These are phyloP conservation scores for Polypedilum pembai DNA, from an alignment of 1,140 invertebrate species.

Conservation along the genomic window DNA sequence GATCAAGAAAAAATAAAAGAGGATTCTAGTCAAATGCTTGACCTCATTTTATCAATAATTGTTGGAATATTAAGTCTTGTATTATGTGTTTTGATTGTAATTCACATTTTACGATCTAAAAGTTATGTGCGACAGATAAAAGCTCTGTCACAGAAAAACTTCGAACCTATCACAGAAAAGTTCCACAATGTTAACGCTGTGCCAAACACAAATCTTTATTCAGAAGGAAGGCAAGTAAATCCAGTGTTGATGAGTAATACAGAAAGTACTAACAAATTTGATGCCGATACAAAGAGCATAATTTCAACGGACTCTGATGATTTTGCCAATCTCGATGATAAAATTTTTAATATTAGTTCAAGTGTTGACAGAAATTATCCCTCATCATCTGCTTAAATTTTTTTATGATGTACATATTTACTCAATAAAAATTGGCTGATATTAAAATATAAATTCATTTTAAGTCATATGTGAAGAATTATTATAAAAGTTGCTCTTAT, in stretches of 20 bases:
- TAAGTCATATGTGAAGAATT: too few species aligned
- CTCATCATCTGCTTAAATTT: background rate
- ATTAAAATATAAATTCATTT: too few species aligned
- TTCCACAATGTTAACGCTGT: background rate
- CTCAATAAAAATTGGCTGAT: too few species aligned
- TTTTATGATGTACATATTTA: too few species aligned
- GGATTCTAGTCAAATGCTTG: background rate
- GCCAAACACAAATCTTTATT: background rate
- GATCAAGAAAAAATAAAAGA: background rate
- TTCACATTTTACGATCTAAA: background rate
- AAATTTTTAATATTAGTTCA: background rate
- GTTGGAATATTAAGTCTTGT: background rate
- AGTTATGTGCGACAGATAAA: background rate
- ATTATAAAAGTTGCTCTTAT: too few species aligned
- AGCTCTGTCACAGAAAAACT: background rate
- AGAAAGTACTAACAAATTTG: background rate
- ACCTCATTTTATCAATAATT: background rate
- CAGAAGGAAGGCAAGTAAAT: background rate
- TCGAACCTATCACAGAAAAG: background rate
- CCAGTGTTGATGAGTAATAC: background rate
- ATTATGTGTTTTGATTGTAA: background rate
- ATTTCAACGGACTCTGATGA: background rate
- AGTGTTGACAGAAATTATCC: background rate
- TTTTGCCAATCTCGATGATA: background rate
- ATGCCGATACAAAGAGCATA: background rate